These are phyloP conservation scores for Gephyroberyx darwinii DNA, from an alignment of 2,797 vertebrate species.

Conservation along the genomic window DNA sequence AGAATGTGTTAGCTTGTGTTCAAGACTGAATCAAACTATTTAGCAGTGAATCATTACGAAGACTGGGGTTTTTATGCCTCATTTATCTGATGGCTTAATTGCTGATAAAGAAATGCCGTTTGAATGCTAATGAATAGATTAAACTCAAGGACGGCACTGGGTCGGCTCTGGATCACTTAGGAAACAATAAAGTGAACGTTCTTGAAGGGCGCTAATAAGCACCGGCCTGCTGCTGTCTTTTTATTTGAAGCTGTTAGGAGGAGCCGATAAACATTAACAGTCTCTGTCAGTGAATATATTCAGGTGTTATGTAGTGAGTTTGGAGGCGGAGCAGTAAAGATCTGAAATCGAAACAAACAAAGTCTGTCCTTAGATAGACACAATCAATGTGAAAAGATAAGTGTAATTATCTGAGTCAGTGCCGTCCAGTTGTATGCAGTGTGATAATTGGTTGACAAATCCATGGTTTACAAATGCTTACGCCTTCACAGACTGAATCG, in stretches of 20 bases:
- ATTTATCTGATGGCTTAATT: slow-evolving; percentile 75
- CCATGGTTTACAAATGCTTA: no score
- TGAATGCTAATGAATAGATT: slow-evolving; percentile 66
- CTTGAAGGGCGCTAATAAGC: slow-evolving; percentile 18
- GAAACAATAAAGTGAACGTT: slow-evolving; percentile 40
- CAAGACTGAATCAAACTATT: slow-evolving; percentile 41
- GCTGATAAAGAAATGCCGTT: slow-evolving; percentile 61
- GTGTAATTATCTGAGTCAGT: not conserved
- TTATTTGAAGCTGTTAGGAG: slow-evolving; percentile 37
- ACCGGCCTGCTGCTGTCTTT: not conserved
- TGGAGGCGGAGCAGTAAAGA: not conserved
- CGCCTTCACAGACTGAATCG: no score
- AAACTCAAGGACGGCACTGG: slow-evolving; percentile 57
- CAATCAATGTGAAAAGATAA: not conserved
- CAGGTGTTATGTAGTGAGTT: not conserved
- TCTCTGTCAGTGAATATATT: slow-evolving; percentile 22
- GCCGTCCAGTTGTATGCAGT: not conserved
- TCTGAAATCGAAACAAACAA: not conserved
- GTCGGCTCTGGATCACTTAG: slow-evolving; percentile 42
- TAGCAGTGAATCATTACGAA: slow-evolving; percentile 58
- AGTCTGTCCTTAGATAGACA: not conserved
- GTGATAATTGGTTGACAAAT: not conserved
- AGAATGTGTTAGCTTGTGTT: slow-evolving; percentile 32
- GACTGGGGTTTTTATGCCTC: slow-evolving; percentile 55
- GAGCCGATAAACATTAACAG: slow-evolving; percentile 24